Evolutionary conservation across 1,140 invertebrate genomes (phyloP), one percentile per base, ranked within the genome.

Genomic region (Scaptodrosophila lebanonensis): DNA sequence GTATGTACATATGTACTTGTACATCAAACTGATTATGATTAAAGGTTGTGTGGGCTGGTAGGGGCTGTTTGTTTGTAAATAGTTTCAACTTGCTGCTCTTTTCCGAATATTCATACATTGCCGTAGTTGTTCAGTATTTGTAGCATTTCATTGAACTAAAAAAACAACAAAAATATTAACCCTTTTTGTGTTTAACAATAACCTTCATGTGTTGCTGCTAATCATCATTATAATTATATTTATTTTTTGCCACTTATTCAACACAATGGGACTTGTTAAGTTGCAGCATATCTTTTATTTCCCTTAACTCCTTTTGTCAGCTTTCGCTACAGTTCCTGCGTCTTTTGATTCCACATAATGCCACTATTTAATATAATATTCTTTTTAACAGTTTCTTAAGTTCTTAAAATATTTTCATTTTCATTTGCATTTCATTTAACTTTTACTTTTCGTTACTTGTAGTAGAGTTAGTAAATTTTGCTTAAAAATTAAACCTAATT

Each of bases 401-500:
- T 52, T 15, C 0, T 29, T 30, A 17, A 59, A 30, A 9, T 45
- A 32, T 29, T 15, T 36, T 16, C 9, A 16, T 45, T 18, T 3
- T 52, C 32, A 59, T n/a, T n/a, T n/a, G 51, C 18, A 63, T 40
- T 45, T 50, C 32, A 43, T 30, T 32, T 39, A 13, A 18, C 25
- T 51, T 47, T 47, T 52, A 25, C 49, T 61, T 40, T 30, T 27
- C 36, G 17, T 22, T 22, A 30, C 13, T 17, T 47, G 35, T 22
- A 50, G 38, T 33, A 7, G 32, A 7, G 33, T 29, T 8, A 27
- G 43, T 48, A 29, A 43, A 56, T 45, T 35, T 48, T 49, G 13
- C 71, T 70, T 75, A 70, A 39, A 58, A 70, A 70, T 76, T 48
- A 62, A 48, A 54, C 47, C 61, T 65, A 67, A 42, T 68, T 58